Evolutionary conservation across 2,113 vertebrate genomes (phyloP).

Genomic region (Heterochromis multidens): DNA sequence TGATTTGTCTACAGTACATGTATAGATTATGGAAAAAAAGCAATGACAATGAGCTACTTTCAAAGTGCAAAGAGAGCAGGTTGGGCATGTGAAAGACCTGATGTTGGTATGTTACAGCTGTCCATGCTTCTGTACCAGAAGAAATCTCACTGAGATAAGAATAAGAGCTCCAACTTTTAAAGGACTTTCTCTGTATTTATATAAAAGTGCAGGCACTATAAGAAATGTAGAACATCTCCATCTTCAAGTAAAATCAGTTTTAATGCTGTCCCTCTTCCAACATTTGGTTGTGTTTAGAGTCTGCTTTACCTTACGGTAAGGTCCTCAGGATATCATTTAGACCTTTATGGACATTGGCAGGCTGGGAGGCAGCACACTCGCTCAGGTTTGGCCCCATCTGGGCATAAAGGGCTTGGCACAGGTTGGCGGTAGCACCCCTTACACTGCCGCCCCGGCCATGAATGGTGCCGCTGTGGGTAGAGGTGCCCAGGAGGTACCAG

Average conservation of each 20-base stretch:
- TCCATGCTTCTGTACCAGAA: constrained; percentile 48
- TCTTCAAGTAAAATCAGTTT: constrained; percentile 70
- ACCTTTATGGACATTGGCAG: constrained; percentile 76
- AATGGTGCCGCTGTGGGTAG: constrained; percentile 78
- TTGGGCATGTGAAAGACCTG: constrained; percentile 61
- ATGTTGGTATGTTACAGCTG: constrained; percentile 39
- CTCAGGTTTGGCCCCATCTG: constrained; percentile 84
- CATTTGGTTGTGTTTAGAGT: not conserved
- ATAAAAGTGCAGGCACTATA: constrained; percentile 78
- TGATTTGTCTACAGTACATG: constrained; percentile 60
- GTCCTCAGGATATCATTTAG: constrained; percentile 81
- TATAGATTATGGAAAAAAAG: constrained; percentile 27
- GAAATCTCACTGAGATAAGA: constrained; percentile 58
- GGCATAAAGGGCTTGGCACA: constrained; percentile 82
- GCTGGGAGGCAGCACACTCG: constrained; percentile 77
- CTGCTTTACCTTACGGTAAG: constrained; percentile 25
- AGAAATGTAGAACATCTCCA: constrained; percentile 63
- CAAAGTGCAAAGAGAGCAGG: constrained; percentile 77
- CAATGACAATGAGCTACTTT: constrained; percentile 58
- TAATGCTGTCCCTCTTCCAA: constrained; percentile 38
- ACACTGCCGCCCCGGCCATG: constrained; percentile 81
- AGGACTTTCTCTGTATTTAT: constrained; percentile 41
- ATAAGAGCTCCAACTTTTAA: constrained; percentile 39
- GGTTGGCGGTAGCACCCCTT: constrained; percentile 76
- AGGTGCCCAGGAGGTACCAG: constrained; percentile 86